Evolutionary conservation across 2,888 invertebrate genomes (phyloP).

Genomic region (Quadroppia sp.): DNA sequence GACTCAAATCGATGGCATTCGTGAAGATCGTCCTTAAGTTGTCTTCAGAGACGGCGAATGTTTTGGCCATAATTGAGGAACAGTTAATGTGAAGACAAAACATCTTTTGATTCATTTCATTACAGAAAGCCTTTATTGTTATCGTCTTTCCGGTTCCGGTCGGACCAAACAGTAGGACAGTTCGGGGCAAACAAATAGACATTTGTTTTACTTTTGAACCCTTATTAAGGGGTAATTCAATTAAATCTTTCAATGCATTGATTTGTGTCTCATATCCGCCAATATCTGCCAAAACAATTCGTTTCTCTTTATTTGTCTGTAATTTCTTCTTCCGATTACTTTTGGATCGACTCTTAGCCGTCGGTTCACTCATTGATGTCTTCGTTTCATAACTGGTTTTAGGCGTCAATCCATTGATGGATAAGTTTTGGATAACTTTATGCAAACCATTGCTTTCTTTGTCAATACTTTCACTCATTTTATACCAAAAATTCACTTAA

Average conservation of each 20-base stretch:
- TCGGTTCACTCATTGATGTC: background rate
- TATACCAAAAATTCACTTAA: background rate
- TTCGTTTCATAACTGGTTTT: background rate
- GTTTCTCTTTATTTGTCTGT: conserved; percentile 17
- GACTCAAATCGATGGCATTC: conserved; percentile 51
- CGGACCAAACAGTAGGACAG: conserved; percentile 44
- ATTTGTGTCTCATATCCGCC: conserved; percentile 41
- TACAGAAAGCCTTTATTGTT: conserved; percentile 41
- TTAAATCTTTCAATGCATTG: conserved; percentile 32
- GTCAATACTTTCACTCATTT: background rate
- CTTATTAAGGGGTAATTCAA: conserved; percentile 27
- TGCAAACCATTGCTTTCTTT: background rate
- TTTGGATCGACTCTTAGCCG: background rate
- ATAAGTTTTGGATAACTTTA: background rate
- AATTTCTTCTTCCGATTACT: conserved; percentile 16
- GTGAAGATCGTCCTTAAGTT: conserved; percentile 60
- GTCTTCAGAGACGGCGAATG: conserved; percentile 66
- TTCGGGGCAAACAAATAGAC: conserved; percentile 33
- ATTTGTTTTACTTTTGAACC: background rate
- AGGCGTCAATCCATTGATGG: background rate
- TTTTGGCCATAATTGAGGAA: conserved; percentile 36
- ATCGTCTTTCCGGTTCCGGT: conserved; percentile 45
- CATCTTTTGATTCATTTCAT: conserved; percentile 43
- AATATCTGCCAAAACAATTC: conserved; percentile 23
- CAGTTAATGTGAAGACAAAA: conserved; percentile 37